Base-by-base conservation (phyloP, 1,140 invertebrate genomes). In the Piezodorus guildinii region DNA sequence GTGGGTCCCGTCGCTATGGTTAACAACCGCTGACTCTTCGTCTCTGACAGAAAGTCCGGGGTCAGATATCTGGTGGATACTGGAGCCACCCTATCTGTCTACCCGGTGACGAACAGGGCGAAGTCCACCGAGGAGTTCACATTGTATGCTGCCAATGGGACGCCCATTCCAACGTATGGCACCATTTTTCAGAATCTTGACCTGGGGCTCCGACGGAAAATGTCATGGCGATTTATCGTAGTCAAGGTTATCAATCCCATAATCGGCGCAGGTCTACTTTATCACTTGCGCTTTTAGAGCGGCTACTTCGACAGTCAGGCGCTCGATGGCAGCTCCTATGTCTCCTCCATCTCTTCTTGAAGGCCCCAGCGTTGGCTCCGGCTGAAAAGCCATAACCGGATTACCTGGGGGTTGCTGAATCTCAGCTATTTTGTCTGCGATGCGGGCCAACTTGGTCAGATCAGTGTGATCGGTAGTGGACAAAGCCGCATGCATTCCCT, bases 21-120 rank as follows among this genome's bases (percentile, higher is more conserved):
- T 16, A 16, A 8, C 17, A 25, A 27, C 56, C 56, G 23, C 56
- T 25, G 56, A 1, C 17, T 59, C 3, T 39, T 30, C 34, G n/a
- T 59, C 15, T 6, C 16, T 27, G 56, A 59, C 27, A 27, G 5
- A n/a, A 34, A 34, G 30, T 59, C 76, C 0, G 92, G 95, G 69
- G 16, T 5, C 30, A 21, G 23, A 25, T 27, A 30, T 27, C 56
- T 59, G 23, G 15, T 59, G 3, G 56, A 59, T 34, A 27, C 56
- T 3, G 30, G 56, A 12, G 56, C 56, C 15, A 30, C 56, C 4
- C 6, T 34, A 12, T 59, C 56, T n/a, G 56, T 39, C 14, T 59
- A 4, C 6, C 56, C n/a, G 14, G 4, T 19, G 17, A 15, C 3
- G 17, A 15, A n/a, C 17, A 46, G 4, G 45, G 15, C 14, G 4